A percentile compares a stretch with the other conserved stretches of the same genome.
Conservation (phyloP, 2,113 vertebrate genomes). For the Lophius piscatorius region DNA sequence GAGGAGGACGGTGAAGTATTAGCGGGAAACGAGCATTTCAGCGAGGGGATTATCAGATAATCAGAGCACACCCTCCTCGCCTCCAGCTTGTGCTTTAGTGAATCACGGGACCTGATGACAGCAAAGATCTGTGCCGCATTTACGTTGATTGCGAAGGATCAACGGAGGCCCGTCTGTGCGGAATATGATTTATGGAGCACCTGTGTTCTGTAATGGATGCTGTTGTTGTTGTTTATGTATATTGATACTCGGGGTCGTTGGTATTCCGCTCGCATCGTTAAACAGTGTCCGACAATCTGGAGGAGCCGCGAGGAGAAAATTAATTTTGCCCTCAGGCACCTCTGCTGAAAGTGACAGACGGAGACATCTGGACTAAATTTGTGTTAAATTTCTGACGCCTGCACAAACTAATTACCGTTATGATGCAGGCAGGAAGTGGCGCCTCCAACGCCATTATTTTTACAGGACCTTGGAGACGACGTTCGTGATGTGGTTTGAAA, state of each 20-base stretch:
- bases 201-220: constrained; percentile 3
- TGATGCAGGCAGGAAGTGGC: constrained; percentile 26
- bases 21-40: no score
- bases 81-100: constrained; percentile 21
- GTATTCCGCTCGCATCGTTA: constrained; percentile 29
- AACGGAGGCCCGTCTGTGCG: constrained; percentile 5
- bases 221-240: constrained; percentile 9
- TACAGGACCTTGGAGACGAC: no score
- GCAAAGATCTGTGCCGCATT: constrained; percentile 4
- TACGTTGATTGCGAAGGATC: constrained; percentile 6
- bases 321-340: constrained; percentile 9
- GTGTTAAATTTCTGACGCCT: constrained; percentile 17
- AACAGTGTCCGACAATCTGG: background rate
- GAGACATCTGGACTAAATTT: background rate
- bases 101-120: background rate
- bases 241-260: constrained; percentile 34
- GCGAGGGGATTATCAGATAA: constrained; percentile 48
- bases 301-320: constrained; percentile 16
- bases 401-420: constrained; percentile 34
- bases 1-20: no score
- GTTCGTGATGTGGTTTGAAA: no score
- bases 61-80: constrained; percentile 8
- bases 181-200: constrained; percentile 35
- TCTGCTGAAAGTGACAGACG: constrained; percentile 16
- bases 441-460: constrained; percentile 48